Evolutionary conservation across 2,888 invertebrate species (phyloP).

Genomic region (Acronicta psi): DNA sequence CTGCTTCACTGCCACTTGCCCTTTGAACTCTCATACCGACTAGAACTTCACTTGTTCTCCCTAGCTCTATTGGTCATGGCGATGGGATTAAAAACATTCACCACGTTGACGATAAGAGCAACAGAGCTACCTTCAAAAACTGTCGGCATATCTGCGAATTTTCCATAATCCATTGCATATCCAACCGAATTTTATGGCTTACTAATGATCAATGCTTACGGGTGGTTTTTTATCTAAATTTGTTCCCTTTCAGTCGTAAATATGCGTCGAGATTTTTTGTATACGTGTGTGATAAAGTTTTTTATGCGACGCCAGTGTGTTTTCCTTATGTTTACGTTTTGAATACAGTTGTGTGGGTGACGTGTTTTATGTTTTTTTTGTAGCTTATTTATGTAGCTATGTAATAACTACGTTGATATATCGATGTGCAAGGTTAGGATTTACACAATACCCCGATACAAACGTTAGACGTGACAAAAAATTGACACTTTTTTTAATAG

Average conservation of each 20-base stretch:
- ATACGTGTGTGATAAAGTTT: slow-evolving; percentile 37
- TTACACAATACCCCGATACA: too few species aligned
- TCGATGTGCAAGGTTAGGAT: background rate
- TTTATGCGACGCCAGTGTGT: slow-evolving; percentile 6
- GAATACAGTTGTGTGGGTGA: background rate
- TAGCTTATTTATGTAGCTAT: slow-evolving; percentile 5
- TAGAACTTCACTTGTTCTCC: too few species aligned
- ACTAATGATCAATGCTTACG: slow-evolving; percentile 42
- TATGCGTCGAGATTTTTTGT: slow-evolving; percentile 25
- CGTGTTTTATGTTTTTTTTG: slow-evolving; percentile 13
- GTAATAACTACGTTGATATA: too few species aligned
- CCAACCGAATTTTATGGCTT: slow-evolving; percentile 25
- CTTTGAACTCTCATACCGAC: too few species aligned
- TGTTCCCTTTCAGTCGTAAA: slow-evolving; percentile 35
- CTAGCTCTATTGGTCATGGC: too few species aligned
- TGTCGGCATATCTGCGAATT: background rate
- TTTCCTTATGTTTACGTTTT: slow-evolving; percentile 11
- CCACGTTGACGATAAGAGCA: too few species aligned
- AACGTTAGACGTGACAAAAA: too few species aligned
- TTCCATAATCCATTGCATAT: slow-evolving; percentile 11
- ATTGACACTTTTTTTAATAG: too few species aligned
- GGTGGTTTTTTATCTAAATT: slow-evolving; percentile 49
- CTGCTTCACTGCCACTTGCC: too few species aligned
- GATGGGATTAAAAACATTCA: too few species aligned
- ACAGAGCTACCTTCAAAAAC: too few species aligned